Percentiles rank a stretch among this genome's conserved stretches.
Conservation (phyloP, 92 coral and sea anemone genomes). For the Paramuricea clavata region DNA sequence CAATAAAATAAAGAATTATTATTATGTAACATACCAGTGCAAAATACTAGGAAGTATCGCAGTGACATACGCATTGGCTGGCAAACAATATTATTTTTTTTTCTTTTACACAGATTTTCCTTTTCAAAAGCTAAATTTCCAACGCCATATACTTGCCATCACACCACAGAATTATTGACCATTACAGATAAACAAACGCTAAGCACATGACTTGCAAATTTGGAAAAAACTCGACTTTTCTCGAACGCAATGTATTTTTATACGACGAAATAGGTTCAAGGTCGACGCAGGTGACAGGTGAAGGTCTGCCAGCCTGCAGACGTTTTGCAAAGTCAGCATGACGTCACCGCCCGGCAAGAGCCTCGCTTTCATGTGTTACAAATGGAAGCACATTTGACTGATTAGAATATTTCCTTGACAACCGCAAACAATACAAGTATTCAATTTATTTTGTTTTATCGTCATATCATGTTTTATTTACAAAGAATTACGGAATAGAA, state of each 20-base stretch:
- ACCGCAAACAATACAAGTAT: background rate
- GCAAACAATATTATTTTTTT: background rate
- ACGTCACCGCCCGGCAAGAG: background rate
- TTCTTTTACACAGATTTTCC: background rate
- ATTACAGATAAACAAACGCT: background rate
- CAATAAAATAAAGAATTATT: background rate
- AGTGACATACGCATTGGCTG: slow-evolving; percentile 13
- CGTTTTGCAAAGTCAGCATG: background rate
- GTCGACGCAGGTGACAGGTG: background rate
- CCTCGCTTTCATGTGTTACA: background rate
- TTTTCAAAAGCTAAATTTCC: background rate
- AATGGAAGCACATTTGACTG: background rate
- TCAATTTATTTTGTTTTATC: background rate
- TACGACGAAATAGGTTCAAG: background rate
- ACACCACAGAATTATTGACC: background rate
- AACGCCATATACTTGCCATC: background rate
- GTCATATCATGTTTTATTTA: slow-evolving; percentile 17
- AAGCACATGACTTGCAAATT: background rate
- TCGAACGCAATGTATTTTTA: background rate
- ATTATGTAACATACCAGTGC: background rate
- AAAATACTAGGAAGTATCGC: slow-evolving; percentile 8
- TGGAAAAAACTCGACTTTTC: background rate
- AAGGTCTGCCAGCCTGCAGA: background rate
- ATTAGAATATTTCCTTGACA: slow-evolving; percentile 48
- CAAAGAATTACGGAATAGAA: slow-evolving; percentile 31